Evolutionary conservation across 1,140 invertebrate genomes (phyloP).

Genomic region (Branchinecta lindahli): DNA sequence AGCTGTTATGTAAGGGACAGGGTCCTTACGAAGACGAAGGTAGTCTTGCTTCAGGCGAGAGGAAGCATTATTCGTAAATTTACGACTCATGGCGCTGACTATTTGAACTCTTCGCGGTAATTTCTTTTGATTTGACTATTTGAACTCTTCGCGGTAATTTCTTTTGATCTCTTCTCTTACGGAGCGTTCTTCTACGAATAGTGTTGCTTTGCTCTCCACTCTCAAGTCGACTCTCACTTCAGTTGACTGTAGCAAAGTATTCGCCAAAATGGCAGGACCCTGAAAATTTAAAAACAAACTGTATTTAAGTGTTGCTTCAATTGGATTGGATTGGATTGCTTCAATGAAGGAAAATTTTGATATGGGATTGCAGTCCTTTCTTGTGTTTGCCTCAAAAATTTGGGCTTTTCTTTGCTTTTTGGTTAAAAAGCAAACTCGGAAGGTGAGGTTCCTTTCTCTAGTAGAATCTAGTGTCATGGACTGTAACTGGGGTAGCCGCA

Average conservation of each 20-base stretch:
- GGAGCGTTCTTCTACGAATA: too few relatives aligned
- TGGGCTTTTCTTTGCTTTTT: slow-evolving; percentile 96
- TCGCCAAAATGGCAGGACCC: slow-evolving; percentile 19
- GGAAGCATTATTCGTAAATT: background rate
- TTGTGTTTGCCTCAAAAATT: slow-evolving; percentile 84
- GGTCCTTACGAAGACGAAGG: slow-evolving; percentile 40
- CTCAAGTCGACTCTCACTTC: slow-evolving; percentile 16
- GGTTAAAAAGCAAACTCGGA: slow-evolving; percentile 84
- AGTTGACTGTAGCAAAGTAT: slow-evolving; percentile 24
- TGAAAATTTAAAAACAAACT: slow-evolving; percentile 18
- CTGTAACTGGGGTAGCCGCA: too few relatives aligned
- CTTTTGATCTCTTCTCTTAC: too few relatives aligned
- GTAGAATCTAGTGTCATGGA: too few relatives aligned
- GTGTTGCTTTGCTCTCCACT: too few relatives aligned
- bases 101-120: slow-evolving; percentile 20
- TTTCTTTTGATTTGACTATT: slow-evolving; percentile 16
- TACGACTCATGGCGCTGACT: slow-evolving; percentile 14
- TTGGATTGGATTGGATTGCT: too few relatives aligned
- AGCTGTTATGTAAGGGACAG: slow-evolving; percentile 42
- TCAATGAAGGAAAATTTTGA: slow-evolving; percentile 88
- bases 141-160: slow-evolving; percentile 14
- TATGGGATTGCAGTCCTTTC: slow-evolving; percentile 90
- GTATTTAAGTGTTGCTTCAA: slow-evolving; percentile 19
- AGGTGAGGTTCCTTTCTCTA: slow-evolving; percentile 43
- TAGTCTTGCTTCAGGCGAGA: slow-evolving; percentile 38